phyloP scores from a whole-genome alignment of 2,888 invertebrate species.

The Philonicus albiceps region DNA sequence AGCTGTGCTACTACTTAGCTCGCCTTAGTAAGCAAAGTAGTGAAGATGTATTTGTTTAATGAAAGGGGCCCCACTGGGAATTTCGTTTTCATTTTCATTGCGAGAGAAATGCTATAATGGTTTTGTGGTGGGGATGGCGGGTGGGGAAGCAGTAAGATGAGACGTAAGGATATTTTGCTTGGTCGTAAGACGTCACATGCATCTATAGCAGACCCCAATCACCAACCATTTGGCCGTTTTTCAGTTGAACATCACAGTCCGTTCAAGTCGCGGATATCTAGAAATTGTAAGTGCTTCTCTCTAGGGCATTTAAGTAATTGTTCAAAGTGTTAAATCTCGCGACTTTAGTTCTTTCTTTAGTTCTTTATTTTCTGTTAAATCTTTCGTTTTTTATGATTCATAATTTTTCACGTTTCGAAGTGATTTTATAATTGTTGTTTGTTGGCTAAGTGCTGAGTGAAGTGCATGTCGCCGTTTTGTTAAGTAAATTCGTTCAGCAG shows the following conservation, averaged over 20 bases:
- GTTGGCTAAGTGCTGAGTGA: background rate
- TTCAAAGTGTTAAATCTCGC: background rate
- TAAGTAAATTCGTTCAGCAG: background rate
- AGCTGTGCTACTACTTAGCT: background rate
- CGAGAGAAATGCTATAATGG: background rate
- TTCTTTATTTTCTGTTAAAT: background rate
- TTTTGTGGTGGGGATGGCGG: conserved; percentile 10
- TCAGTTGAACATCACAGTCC: conserved; percentile 66
- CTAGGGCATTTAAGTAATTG: background rate
- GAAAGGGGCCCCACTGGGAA: conserved; percentile 12
- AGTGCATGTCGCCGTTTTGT: background rate
- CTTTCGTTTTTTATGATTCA: background rate
- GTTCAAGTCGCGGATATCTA: conserved; percentile 65
- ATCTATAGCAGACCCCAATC: conserved; percentile 38
- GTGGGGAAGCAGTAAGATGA: conserved; percentile 47
- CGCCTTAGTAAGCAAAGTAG: background rate
- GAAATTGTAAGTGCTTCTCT: conserved; percentile 33
- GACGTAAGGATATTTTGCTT: conserved; percentile 45
- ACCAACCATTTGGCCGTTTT: conserved; percentile 53
- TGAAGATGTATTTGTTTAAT: background rate
- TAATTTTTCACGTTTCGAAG: background rate
- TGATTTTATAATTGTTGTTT: background rate
- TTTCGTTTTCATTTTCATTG: conserved; percentile 18
- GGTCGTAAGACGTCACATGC: conserved; percentile 27
- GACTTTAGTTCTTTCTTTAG: background rate